phyloP scores from a whole-genome alignment of 2,797 vertebrate species.

The Labroides dimidiatus region DNA sequence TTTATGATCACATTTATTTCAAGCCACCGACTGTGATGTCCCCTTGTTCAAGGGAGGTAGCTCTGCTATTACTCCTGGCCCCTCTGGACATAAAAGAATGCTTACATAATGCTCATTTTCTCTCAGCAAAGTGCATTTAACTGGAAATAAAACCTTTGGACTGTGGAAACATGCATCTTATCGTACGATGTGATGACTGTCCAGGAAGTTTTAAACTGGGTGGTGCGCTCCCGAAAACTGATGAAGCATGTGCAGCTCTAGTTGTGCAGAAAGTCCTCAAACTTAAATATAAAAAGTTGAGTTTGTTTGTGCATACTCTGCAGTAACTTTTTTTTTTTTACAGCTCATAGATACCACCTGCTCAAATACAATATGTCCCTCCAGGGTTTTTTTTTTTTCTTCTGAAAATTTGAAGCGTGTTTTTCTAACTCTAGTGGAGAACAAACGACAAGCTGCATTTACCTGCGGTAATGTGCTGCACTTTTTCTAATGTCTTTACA shows the following conservation, averaged over 20 bases:
- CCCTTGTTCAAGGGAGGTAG: conserved; percentile 40
- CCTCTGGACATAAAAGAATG: conserved; percentile 55
- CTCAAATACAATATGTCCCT: background rate
- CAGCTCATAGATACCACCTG: too few relatives aligned
- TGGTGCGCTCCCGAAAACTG: conserved; percentile 13
- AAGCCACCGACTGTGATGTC: conserved; percentile 55
- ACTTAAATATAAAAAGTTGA: background rate
- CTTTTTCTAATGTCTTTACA: background rate
- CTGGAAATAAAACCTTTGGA: conserved; percentile 42
- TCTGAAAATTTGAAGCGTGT: background rate
- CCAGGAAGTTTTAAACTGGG: conserved; percentile 36
- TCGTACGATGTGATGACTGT: conserved; percentile 49
- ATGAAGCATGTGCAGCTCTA: conserved; percentile 10
- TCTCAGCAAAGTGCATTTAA: conserved; percentile 26
- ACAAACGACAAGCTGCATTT: background rate
- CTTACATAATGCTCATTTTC: conserved; percentile 40
- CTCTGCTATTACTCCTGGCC: conserved; percentile 52
- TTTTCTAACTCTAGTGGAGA: background rate
- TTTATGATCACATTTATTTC: conserved; percentile 65
- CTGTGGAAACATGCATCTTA: conserved; percentile 43
- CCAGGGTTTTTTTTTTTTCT: background rate
- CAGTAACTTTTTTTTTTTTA: background rate
- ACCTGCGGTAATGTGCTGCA: background rate
- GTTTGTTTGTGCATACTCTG: background rate
- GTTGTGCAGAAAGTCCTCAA: background rate